These are phyloP conservation scores for Melanogrammus aeglefinus DNA, from an alignment of 2,797 vertebrate species.

Conservation along the genomic window DNA sequence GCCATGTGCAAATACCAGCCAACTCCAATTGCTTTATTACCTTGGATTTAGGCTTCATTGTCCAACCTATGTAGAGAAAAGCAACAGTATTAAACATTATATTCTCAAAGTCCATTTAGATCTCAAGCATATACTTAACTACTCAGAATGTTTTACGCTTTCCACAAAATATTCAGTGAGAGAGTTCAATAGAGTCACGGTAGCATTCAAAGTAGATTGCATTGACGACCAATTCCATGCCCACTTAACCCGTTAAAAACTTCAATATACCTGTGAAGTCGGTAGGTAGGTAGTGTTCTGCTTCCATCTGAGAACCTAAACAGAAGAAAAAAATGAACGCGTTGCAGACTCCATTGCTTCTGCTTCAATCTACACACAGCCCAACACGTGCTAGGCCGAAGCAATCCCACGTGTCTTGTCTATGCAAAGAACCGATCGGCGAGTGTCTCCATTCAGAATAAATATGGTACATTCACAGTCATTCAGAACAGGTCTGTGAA, in stretches of 20 bases:
- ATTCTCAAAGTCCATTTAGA: no score
- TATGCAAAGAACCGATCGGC: rapidly evolving
- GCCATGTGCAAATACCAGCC: not conserved
- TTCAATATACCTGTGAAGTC: slow-evolving; percentile 20
- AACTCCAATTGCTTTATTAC: not conserved
- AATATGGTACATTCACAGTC: slow-evolving; percentile 67
- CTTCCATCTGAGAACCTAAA: not conserved
- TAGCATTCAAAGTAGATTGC: slow-evolving; percentile 38
- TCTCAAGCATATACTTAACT: slow-evolving; percentile 23
- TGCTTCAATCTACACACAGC: not conserved
- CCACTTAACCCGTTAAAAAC: no score
- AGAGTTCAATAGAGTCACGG: slow-evolving; percentile 71
- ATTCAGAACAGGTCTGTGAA: slow-evolving; percentile 82
- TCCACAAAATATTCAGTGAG: slow-evolving; percentile 65
- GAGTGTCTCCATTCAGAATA: slow-evolving; percentile 68
- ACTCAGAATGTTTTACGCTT: slow-evolving; percentile 49
- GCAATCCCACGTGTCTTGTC: not conserved
- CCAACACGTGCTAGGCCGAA: not conserved
- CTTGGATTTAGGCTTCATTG: no score
- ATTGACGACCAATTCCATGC: not conserved
- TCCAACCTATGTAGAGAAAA: not conserved
- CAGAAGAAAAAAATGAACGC: not conserved
- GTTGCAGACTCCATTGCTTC: not conserved
- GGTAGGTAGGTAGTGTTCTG: rapidly evolving
- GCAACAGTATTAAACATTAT: not conserved